Conservation (phyloP, 2,113 vertebrate species). For the Gobiocypris rarus region DNA sequence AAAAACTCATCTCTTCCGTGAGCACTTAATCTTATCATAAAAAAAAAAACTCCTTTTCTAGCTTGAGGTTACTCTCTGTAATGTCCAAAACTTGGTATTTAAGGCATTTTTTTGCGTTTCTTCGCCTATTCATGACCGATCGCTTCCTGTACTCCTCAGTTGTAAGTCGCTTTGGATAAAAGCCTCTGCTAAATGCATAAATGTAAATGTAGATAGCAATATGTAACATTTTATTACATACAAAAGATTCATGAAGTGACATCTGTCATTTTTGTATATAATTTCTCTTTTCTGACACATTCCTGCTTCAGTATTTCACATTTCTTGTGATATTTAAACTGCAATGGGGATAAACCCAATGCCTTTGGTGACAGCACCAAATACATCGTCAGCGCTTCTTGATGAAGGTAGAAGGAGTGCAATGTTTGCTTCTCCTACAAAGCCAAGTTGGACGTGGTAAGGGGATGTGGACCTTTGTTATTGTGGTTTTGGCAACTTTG, state of each 20-base stretch:
- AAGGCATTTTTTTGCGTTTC: too few species aligned
- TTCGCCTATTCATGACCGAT: too few species aligned
- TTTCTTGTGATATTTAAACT: conserved; percentile 41
- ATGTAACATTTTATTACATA: not conserved
- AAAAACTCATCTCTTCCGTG: too few species aligned
- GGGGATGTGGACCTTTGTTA: conserved; percentile 21
- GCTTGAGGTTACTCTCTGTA: too few species aligned
- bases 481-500: conserved; percentile 44
- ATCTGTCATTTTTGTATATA: not conserved
- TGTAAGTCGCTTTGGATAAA: too few species aligned
- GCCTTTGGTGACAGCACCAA: conserved; percentile 47
- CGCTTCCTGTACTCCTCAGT: too few species aligned
- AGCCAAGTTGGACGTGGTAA: conserved; percentile 44
- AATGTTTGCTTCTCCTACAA: conserved; percentile 45
- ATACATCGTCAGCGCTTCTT: conserved; percentile 47
- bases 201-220: too few species aligned
- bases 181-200: too few species aligned
- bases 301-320: not conserved
- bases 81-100: too few species aligned
- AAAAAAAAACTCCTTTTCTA: too few species aligned
- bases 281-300: not conserved
- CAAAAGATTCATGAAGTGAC: not conserved
- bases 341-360: conserved; percentile 19
- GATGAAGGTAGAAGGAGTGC: conserved; percentile 44
- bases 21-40: too few species aligned